These are phyloP conservation scores for Patiria pectinifera DNA, from an alignment of 53 echinoderm and acorn worm genomes.

Conservation along the genomic window DNA sequence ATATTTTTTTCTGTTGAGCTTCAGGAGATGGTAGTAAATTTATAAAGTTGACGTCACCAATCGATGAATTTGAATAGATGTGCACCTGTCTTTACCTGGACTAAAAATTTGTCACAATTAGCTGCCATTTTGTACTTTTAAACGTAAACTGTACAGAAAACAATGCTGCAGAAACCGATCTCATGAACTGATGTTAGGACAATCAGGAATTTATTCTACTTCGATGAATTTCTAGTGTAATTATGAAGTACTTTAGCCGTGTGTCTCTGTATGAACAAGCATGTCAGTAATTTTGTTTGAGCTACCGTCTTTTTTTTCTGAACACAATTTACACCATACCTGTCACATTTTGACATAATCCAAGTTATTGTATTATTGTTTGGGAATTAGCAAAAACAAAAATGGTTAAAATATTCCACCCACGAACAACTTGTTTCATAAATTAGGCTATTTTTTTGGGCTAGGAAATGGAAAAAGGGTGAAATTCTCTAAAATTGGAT, in stretches of 20 bases:
- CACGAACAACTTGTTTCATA: too few species aligned
- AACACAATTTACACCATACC: neutral
- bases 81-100: neutral
- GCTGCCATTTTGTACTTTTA: slow-evolving; percentile 3
- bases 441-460: too few species aligned
- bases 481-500: neutral
- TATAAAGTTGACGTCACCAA: neutral
- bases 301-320: neutral
- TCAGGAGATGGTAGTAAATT: neutral
- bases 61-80: neutral
- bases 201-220: neutral
- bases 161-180: neutral
- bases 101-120: neutral
- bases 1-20: too few species aligned
- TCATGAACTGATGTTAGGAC: neutral
- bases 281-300: neutral
- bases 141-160: neutral
- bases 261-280: neutral
- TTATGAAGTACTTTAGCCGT: neutral
- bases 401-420: too few species aligned
- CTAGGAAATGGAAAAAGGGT: neutral
- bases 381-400: too few species aligned
- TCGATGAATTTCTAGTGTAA: neutral
- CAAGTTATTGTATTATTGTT: too few species aligned
- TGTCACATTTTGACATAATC: too few species aligned